phyloP scores from a whole-genome alignment of 2,888 invertebrate species.

The Troglohyphantes excavatus region DNA sequence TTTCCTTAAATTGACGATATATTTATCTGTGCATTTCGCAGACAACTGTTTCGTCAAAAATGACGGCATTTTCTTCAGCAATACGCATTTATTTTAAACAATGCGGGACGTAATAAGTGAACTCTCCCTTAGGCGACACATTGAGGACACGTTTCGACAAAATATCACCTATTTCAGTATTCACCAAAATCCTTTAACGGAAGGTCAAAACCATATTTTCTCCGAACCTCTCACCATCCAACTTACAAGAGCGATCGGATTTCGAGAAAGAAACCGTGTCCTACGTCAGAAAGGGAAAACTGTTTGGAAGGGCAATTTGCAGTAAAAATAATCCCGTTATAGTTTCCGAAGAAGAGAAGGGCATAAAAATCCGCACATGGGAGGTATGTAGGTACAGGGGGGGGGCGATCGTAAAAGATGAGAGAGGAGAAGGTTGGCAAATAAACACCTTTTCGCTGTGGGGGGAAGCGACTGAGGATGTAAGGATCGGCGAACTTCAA shows the following conservation, averaged over 20 bases:
- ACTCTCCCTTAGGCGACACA: too few species aligned
- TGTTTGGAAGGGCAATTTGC: background rate
- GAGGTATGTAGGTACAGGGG: background rate
- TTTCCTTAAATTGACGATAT: too few species aligned
- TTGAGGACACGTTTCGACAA: too few species aligned
- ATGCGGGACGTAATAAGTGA: too few species aligned
- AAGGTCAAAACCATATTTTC: too few species aligned
- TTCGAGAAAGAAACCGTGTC: background rate
- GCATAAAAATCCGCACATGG: constrained; percentile 51
- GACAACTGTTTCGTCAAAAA: too few species aligned
- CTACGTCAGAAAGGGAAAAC: background rate
- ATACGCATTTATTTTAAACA: too few species aligned
- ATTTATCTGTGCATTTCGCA: too few species aligned
- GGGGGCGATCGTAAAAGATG: constrained; percentile 51
- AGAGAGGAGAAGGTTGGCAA: constrained; percentile 58
- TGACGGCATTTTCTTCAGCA: too few species aligned
- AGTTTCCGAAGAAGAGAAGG: constrained; percentile 22
- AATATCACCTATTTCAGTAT: too few species aligned
- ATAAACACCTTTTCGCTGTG: constrained; percentile 72
- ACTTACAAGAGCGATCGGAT: background rate
- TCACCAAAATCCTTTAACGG: too few species aligned
- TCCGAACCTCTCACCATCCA: background rate
- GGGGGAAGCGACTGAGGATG: constrained; percentile 21
- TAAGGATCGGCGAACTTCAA: constrained; percentile 63
- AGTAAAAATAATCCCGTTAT: constrained; percentile 45